Base-by-base conservation (phyloP, 2,888 invertebrate species). In the Ormyrus rosae region DNA sequence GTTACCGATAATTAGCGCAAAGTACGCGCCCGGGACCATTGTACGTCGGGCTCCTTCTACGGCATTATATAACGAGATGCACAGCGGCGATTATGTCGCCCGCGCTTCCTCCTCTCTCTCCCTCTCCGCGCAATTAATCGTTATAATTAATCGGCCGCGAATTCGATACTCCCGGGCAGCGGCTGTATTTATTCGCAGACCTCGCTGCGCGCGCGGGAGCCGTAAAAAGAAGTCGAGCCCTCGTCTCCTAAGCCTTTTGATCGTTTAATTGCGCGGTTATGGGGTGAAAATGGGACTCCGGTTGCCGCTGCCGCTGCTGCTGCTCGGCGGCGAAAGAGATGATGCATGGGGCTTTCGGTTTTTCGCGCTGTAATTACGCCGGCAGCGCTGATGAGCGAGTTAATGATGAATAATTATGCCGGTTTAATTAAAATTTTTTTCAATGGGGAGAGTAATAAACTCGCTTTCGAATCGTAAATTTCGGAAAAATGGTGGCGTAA, bases 1-100 rank as follows among this genome's bases (percentile, higher is more conserved):
- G 87, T 88, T 88, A 88, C 84, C 87, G 86, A 89, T 88, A 89
- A 88, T 89, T 88, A 88, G 88, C 87, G 85, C 84, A 84, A 85
- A 86, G 78, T 78, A 85, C 85, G 84, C 83, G 56, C 83, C 83
- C 82, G 82, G 80, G 78, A 83, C 82, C 82, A 82, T 84, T 83
- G 82, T 83, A 56, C 75, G 68, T 71, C 61, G 64, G 34, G 13
- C 34, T 61, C 53, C 19, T 34, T 34, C 34, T 34, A 34, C 34
- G 34, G 34, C 34, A 34, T 34, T 34, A 34, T 34, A 34, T 34
- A 34, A 34, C 34, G 34, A 34, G 34, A 34, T 34, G 34, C 34
- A 34, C 34, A 34, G 34, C 34, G 34, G 34, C 34, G 34, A 34
- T 34, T 34, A 34, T 34, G 34, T 34, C 34, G 8, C 19, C 45